phyloP scores from a whole-genome alignment of 2,888 invertebrate genomes.

The Dicyrtoma fusca region DNA sequence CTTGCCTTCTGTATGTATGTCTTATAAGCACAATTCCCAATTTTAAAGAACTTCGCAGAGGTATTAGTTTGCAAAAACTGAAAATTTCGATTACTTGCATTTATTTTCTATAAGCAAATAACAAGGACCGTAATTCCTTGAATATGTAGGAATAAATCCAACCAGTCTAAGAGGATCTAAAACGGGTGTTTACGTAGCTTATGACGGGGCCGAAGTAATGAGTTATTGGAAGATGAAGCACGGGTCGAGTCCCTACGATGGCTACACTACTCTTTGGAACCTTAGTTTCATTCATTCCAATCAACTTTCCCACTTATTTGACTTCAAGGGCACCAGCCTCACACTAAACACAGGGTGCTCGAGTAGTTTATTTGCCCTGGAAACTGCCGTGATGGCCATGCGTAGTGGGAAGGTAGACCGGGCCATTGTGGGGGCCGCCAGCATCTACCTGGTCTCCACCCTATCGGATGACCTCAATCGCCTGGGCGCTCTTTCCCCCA shows the following conservation, averaged over 20 bases:
- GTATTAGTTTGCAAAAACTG: no score
- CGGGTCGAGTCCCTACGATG: constrained; percentile 57
- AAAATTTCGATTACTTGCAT: no score
- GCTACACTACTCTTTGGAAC: constrained; percentile 66
- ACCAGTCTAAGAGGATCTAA: constrained; percentile 61
- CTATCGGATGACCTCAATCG: no score
- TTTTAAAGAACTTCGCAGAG: no score
- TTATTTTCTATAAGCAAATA: background rate
- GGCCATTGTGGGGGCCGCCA: no score
- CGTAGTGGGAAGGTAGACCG: no score
- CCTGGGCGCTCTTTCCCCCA: no score
- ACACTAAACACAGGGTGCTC: constrained; percentile 71
- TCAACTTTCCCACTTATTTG: constrained; percentile 65
- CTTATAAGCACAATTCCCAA: no score
- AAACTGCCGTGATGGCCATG: constrained; percentile 60
- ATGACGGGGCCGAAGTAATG: constrained; percentile 43
- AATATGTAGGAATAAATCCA: constrained; percentile 61
- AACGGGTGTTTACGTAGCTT: constrained; percentile 66
- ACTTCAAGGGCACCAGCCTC: constrained; percentile 66
- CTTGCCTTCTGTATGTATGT: no score
- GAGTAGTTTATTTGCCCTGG: constrained; percentile 65
- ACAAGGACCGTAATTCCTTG: no score
- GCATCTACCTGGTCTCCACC: no score
- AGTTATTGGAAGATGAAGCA: background rate
- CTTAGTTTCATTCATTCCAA: constrained; percentile 66